These are phyloP conservation scores for Manis pentadactyla DNA, from an alignment of 2,797 vertebrate species.

Conservation along the genomic window DNA sequence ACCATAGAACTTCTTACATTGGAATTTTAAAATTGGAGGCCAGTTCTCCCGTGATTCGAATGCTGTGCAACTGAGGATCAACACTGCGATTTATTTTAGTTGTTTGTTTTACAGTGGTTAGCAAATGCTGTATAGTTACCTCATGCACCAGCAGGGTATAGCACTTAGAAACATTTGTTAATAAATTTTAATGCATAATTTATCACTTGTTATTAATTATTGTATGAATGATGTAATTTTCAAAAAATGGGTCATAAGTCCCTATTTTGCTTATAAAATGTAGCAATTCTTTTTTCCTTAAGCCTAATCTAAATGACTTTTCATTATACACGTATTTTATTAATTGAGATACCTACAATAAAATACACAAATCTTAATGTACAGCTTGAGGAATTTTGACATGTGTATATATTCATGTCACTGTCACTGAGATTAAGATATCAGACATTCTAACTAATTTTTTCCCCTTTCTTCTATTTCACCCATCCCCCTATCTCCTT, in stretches of 20 bases:
- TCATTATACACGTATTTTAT: background rate
- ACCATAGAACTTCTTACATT: constrained; percentile 57
- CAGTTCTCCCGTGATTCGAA: constrained; percentile 60
- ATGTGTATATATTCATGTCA: no score
- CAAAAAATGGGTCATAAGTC: background rate
- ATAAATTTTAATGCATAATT: no score
- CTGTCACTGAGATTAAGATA: no score
- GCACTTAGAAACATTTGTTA: no score
- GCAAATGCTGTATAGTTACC: background rate
- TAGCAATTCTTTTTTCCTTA: background rate
- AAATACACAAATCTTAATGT: no score
- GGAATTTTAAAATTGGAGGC: constrained; percentile 65
- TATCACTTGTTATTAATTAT: no score
- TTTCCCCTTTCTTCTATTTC: no score
- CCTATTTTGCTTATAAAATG: background rate
- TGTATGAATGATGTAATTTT: background rate
- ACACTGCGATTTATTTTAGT: constrained; percentile 46
- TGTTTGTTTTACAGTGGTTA: constrained; percentile 26
- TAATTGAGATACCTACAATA: no score
- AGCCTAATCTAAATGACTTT: constrained; percentile 19
- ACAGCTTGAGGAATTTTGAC: no score
- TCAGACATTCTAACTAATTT: no score
- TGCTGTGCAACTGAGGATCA: background rate
- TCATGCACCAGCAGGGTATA: no score
- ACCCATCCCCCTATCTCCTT: no score